Evolutionary conservation across 92 coral and sea anemone species (phyloP).

Genomic region (Pocillopora meandrina): DNA sequence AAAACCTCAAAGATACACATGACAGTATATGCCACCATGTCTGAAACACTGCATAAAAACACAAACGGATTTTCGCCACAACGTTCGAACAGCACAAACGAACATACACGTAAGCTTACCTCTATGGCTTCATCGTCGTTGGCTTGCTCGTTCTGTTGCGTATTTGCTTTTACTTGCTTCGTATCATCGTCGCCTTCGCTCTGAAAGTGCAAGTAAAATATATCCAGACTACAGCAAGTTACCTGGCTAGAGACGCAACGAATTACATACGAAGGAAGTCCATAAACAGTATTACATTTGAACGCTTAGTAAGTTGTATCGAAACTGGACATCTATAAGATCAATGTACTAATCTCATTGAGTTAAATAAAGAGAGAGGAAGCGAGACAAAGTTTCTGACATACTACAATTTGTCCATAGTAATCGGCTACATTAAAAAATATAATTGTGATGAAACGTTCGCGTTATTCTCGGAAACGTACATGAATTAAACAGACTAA

Average conservation of each 20-base stretch:
- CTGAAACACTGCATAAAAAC: background rate
- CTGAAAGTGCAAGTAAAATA: slow-evolving; percentile 40
- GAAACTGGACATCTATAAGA: background rate
- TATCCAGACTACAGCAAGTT: background rate
- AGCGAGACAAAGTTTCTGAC: slow-evolving; percentile 18
- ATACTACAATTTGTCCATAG: too few relatives aligned
- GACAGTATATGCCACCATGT: background rate
- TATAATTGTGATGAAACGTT: background rate
- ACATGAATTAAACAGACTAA: background rate
- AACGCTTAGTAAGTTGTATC: background rate
- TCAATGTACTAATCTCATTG: slow-evolving; percentile 13
- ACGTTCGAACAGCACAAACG: background rate
- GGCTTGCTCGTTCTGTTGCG: slow-evolving; percentile 88
- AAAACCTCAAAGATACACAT: slow-evolving; percentile 25
- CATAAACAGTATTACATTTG: slow-evolving; percentile 1
- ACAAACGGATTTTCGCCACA: slow-evolving; percentile 6
- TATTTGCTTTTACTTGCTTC: slow-evolving; percentile 82
- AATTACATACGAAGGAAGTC: background rate
- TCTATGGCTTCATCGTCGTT: slow-evolving; percentile 67
- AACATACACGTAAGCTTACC: slow-evolving; percentile 52
- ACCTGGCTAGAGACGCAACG: background rate
- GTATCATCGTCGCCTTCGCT: slow-evolving; percentile 85
- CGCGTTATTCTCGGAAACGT: background rate
- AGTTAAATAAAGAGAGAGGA: slow-evolving; percentile 16
- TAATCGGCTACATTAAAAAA: too few relatives aligned